These are phyloP conservation scores for Halichondria panicea DNA, from an alignment of 37 sponge, comb jelly and placozoan genomes.

Conservation along the genomic window DNA sequence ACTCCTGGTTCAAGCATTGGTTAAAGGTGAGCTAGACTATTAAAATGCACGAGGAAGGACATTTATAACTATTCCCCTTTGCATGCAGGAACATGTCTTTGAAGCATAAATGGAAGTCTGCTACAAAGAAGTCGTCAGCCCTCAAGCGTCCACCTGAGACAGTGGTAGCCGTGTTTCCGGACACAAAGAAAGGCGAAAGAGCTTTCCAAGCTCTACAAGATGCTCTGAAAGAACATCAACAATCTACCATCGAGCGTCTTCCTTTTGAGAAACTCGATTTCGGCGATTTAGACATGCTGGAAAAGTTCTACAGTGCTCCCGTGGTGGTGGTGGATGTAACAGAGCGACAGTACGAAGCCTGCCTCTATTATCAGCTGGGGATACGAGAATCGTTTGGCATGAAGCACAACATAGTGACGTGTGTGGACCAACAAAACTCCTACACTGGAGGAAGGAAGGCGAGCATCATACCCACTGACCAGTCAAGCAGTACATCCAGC, in stretches of 20 bases:
- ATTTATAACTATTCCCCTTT: no score
- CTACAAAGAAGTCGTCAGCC: no score
- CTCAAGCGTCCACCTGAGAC: slow-evolving; percentile 7
- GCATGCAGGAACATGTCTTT: no score
- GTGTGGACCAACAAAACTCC: slow-evolving; percentile 41
- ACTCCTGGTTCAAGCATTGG: no score
- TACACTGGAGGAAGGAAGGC: slow-evolving; percentile 27
- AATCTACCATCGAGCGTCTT: slow-evolving; percentile 20
- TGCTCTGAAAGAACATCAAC: slow-evolving; percentile 34
- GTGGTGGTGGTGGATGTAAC: slow-evolving; percentile 76
- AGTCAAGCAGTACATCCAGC: background rate
- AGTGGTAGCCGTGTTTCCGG: slow-evolving; percentile 58
- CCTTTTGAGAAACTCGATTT: slow-evolving; percentile 78
- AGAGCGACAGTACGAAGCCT: slow-evolving; percentile 51
- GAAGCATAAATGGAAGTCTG: no score
- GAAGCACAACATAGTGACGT: slow-evolving; percentile 74
- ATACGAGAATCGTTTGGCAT: slow-evolving; percentile 75
- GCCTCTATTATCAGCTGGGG: slow-evolving; percentile 79
- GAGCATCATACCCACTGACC: background rate
- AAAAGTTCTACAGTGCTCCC: slow-evolving; percentile 70
- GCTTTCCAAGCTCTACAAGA: slow-evolving; percentile 40
- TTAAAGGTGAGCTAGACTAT: no score
- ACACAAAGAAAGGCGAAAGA: slow-evolving; percentile 46
- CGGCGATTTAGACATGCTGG: slow-evolving; percentile 66
- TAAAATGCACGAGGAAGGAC: no score